Evolutionary conservation across 2,797 vertebrate genomes (phyloP).

Genomic region (Takifugu rubripes): DNA sequence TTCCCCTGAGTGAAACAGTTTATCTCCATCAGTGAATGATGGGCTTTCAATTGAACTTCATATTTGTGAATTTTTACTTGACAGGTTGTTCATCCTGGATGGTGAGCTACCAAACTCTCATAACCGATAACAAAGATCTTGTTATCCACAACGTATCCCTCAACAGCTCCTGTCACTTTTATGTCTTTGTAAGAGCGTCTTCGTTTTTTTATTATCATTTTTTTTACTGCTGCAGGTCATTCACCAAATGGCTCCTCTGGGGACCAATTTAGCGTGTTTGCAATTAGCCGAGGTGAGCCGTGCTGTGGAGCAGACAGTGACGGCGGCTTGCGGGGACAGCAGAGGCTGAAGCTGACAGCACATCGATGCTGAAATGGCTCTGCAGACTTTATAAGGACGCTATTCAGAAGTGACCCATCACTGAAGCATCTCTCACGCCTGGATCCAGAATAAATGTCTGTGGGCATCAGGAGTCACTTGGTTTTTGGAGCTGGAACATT

Average conservation of each 20-base stretch:
- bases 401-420: too few relatives aligned
- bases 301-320: constrained; percentile 17
- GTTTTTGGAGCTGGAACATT: too few relatives aligned
- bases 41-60: too few relatives aligned
- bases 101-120: neutral
- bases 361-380: too few relatives aligned
- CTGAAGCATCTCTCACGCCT: too few relatives aligned
- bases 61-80: neutral
- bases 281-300: constrained; percentile 39
- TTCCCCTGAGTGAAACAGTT: too few relatives aligned
- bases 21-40: too few relatives aligned
- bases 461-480: too few relatives aligned
- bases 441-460: too few relatives aligned
- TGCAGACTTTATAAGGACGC: too few relatives aligned
- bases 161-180: constrained; percentile 20
- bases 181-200: constrained; percentile 24
- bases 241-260: constrained; percentile 40
- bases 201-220: neutral
- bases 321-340: constrained; percentile 9
- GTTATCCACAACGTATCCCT: constrained; percentile 1
- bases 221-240: constrained; percentile 26
- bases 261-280: constrained; percentile 42
- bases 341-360: too few relatives aligned
- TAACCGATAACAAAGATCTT: neutral
- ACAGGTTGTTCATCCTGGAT: neutral